Evolutionary conservation across 2,888 invertebrate species (phyloP), one percentile per base, ranked within the genome.

Genomic region (Sarcophaga variegata): DNA sequence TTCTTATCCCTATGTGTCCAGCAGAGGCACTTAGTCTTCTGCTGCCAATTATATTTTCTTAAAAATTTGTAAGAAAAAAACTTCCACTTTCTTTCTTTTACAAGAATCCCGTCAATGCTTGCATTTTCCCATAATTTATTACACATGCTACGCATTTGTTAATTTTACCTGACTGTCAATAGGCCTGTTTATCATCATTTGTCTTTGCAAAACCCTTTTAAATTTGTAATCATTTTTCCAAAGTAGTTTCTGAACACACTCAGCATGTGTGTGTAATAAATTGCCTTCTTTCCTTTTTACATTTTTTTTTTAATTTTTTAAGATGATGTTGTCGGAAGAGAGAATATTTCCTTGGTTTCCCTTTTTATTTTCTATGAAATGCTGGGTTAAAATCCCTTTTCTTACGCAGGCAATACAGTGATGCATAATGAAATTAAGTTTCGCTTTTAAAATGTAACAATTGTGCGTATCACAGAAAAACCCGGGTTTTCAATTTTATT

Each of bases 341-440:
- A 8, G 5, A 62, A 20, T 20, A n/a, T 10, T 62, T 62, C 22
- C 20, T 62, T 22, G n/a, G 1, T 1, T 17, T 59, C 4, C n/a
- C n/a, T 22, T 20, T 62, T 20, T 20, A 6, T 62, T 10, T 62
- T 62, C 10, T 22, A 62, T 17, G 11, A n/a, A 62, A 10, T n/a
- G 0, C 8, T 17, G 3, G 17, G 1, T 62, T 22, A 54, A 14
- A 54, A 54, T 1, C 11, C 54, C 11, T 12, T 12, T 20, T 11
- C 14, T 37, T 37, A 37, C 37, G 37, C 10, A 10, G 14, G 10
- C 0, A 27, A 6, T 0, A 59, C 59, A 59, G 63, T 14, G 27
- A 59, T 45, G 63, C 14, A 63, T 45, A 76, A 82, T 76, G 2
- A 76, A 77, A 77, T 71, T 77, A 77, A 77, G 17, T 54, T 47